Evolutionary conservation across 2,113 vertebrate genomes (phyloP).

Genomic region (Ia io): DNA sequence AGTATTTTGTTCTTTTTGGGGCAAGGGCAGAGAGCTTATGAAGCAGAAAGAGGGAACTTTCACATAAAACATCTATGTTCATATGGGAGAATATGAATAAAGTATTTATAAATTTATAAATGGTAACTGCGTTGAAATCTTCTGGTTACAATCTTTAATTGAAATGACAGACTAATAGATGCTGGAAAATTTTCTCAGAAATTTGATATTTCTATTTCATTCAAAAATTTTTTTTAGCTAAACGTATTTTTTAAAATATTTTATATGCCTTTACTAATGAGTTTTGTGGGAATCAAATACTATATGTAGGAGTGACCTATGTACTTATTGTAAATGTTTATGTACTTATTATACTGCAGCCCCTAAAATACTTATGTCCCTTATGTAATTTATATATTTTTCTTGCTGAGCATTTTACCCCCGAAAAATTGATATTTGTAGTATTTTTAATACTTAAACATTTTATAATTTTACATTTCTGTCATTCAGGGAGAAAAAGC

Average conservation of each 20-base stretch:
- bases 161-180: constrained; percentile 22
- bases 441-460: constrained; percentile 34
- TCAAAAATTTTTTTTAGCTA: constrained; percentile 19
- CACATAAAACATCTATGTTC: constrained; percentile 62
- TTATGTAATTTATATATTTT: neutral
- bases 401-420: neutral
- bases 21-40: constrained; percentile 25
- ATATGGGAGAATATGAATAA: constrained; percentile 54
- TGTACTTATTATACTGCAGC: neutral
- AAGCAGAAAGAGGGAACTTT: constrained; percentile 43
- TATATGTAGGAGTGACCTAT: neutral
- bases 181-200: constrained; percentile 29
- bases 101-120: constrained; percentile 59
- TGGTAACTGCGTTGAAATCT: constrained; percentile 35
- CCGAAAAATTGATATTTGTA: constrained; percentile 15
- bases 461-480: constrained; percentile 45
- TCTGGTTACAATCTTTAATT: constrained; percentile 44
- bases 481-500: neutral
- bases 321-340: constrained; percentile 7
- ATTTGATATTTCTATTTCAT: constrained; percentile 25
- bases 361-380: neutral
- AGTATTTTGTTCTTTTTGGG: constrained; percentile 64
- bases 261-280: constrained; percentile 31
- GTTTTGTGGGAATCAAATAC: constrained; percentile 26
- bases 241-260: constrained; percentile 5